Percentiles rank a stretch among this genome's conserved stretches.
Conservation (phyloP, 1,140 invertebrate genomes). For the Cataglyphis hispanica region DNA sequence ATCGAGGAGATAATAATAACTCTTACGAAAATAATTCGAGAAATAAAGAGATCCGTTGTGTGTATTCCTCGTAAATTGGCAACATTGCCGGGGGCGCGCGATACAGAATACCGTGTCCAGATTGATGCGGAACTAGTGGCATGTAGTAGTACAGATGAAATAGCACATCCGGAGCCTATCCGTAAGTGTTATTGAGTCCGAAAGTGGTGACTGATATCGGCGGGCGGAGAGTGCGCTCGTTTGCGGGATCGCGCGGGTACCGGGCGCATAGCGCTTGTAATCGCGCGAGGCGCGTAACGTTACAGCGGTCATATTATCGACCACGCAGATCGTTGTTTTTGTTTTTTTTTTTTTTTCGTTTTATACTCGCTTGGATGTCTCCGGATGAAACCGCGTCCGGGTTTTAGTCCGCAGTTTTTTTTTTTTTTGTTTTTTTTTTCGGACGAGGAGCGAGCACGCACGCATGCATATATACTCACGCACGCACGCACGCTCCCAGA, state of each 20-base stretch:
- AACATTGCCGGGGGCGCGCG: not conserved
- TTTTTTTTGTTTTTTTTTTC: slow-evolving; percentile 49
- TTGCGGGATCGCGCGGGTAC: slow-evolving; percentile 30
- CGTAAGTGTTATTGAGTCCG: slow-evolving; percentile 45
- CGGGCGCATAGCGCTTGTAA: slow-evolving; percentile 14
- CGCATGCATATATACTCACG: not conserved
- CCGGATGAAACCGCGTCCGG: slow-evolving; percentile 45
- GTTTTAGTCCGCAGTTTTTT: slow-evolving; percentile 31
- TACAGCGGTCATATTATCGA: slow-evolving; percentile 57
- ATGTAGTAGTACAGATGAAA: not conserved
- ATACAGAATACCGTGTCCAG: not conserved
- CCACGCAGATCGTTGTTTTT: slow-evolving; percentile 15
- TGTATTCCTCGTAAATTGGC: not conserved
- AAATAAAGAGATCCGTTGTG: not conserved
- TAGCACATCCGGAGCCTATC: slow-evolving; percentile 24
- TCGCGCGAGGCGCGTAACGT: slow-evolving; percentile 54
- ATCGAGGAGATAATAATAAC: not conserved
- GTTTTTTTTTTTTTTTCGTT: slow-evolving; percentile 3
- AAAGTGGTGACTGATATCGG: slow-evolving; percentile 58
- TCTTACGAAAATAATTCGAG: not conserved
- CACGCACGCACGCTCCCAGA: slow-evolving; percentile 52
- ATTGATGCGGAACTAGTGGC: slow-evolving; percentile 19
- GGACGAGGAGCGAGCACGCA: slow-evolving; percentile 26
- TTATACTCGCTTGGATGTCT: slow-evolving; percentile 12
- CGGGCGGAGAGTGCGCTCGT: slow-evolving; percentile 51